These are phyloP conservation scores for Azorinus chamasolen DNA, from an alignment of 2,888 invertebrate species.

Conservation along the genomic window DNA sequence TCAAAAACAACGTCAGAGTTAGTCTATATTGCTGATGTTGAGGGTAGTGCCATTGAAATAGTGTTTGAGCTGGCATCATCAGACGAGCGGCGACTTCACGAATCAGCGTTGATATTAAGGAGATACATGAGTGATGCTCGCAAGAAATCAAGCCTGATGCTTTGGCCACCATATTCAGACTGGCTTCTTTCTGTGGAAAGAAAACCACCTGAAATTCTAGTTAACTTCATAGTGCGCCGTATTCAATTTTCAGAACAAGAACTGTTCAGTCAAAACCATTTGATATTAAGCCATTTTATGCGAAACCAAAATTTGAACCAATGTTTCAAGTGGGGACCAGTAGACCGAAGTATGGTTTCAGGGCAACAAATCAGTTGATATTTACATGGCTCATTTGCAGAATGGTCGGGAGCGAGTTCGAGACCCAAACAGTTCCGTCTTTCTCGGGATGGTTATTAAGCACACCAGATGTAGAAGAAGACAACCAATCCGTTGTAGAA, in stretches of 20 bases:
- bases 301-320: constrained; percentile 34
- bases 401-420: constrained; percentile 16
- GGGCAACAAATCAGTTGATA: neutral
- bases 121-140: constrained; percentile 19
- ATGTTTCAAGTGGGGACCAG: constrained; percentile 4
- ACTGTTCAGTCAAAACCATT: constrained; percentile 16
- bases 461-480: constrained; percentile 13
- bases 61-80: constrained; percentile 57
- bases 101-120: constrained; percentile 44
- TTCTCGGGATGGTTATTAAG: constrained; percentile 45
- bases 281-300: constrained; percentile 35
- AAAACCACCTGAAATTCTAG: constrained; percentile 19
- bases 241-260: constrained; percentile 3
- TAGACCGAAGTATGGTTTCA: constrained; percentile 5
- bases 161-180: constrained; percentile 23
- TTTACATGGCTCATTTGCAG: constrained; percentile 33
- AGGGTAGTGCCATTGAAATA: constrained; percentile 45
- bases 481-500: constrained; percentile 28
- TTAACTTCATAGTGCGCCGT: neutral
- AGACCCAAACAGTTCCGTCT: constrained; percentile 19
- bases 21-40: constrained; percentile 35
- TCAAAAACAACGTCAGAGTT: constrained; percentile 28
- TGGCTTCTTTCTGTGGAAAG: constrained; percentile 12
- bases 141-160: constrained; percentile 1
- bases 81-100: constrained; percentile 35